Conservation (phyloP, 2,113 vertebrate species). For the Glaucidium brasilianum region DNA sequence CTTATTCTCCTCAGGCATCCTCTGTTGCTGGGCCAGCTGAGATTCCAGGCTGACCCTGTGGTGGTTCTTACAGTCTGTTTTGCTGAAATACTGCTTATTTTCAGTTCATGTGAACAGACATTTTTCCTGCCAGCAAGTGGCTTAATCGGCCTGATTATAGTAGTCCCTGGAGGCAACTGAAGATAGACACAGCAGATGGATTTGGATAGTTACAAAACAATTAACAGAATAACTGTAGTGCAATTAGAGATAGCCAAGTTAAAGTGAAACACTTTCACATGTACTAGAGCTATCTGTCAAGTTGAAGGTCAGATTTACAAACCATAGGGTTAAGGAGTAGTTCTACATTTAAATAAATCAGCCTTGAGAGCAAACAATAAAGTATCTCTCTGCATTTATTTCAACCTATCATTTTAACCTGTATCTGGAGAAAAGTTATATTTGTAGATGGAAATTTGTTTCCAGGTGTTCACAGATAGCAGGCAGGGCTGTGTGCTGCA, state of each 20-base stretch:
- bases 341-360: not conserved
- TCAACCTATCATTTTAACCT: not conserved
- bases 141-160: not conserved
- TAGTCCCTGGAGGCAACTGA: not conserved
- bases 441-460: not conserved
- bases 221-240: not conserved
- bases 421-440: not conserved
- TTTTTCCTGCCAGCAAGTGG: not conserved
- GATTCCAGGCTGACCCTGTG: not conserved
- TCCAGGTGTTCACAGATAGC: not conserved
- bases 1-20: not conserved
- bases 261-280: not conserved
- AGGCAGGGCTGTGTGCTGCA: not conserved
- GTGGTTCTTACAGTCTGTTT: not conserved
- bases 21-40: not conserved
- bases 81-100: not conserved
- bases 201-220: not conserved
- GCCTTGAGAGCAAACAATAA: not conserved
- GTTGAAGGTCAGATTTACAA: not conserved
- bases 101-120: not conserved
- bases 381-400: not conserved
- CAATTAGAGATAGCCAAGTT: not conserved
- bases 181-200: not conserved
- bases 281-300: not conserved
- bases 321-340: not conserved